These are phyloP conservation scores for Panulirus ornatus DNA, from an alignment of 1,140 invertebrate species.

Conservation along the genomic window DNA sequence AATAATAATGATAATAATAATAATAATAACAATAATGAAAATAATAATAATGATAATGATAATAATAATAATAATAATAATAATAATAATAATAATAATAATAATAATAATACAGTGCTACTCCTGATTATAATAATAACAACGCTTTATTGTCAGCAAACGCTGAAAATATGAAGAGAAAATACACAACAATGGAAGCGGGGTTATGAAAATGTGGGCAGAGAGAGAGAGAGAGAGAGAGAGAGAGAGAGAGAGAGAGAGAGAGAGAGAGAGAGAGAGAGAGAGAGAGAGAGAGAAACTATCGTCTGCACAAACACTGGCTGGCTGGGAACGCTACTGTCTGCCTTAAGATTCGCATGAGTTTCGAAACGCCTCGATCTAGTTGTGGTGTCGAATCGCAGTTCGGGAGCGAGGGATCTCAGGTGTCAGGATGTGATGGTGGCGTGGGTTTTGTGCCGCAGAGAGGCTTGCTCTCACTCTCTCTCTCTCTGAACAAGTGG, in stretches of 20 bases:
- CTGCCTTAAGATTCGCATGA: no score
- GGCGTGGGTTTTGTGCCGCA: no score
- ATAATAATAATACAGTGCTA: no score
- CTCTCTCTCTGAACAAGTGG: no score
- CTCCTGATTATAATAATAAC: background rate
- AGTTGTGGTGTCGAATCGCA: no score
- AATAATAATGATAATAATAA: background rate
- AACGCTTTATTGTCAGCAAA: background rate
- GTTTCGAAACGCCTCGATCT: no score
- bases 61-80: background rate
- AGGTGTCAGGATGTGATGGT: no score
- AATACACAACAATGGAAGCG: background rate
- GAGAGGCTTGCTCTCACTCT: no score
- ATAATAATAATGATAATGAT: background rate
- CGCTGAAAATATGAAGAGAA: background rate
- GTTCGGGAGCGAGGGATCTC: no score
- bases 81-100: background rate
- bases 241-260: conserved; percentile 20
- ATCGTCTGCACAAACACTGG: background rate
- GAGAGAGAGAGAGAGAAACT: conserved; percentile 24
- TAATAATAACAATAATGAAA: no score
- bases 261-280: conserved; percentile 33
- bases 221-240: background rate
- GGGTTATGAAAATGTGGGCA: background rate
- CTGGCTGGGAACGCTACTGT: no score